Conservation (phyloP, 2,888 invertebrate genomes). For the Drosophila glabriapex region DNA sequence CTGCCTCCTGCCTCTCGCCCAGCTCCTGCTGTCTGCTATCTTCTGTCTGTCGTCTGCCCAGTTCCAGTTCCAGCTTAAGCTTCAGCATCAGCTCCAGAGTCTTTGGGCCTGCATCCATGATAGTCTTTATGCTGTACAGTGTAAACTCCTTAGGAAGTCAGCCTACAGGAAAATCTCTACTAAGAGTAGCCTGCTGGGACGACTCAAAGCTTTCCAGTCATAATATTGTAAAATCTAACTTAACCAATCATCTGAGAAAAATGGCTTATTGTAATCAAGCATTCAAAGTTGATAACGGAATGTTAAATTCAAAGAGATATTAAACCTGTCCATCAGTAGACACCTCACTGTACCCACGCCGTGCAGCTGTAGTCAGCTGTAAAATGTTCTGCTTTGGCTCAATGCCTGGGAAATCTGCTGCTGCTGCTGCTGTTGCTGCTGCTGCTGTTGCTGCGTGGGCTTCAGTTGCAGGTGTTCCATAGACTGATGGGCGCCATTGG, state of each 20-base stretch:
- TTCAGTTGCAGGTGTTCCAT: constrained; percentile 69
- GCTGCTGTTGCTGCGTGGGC: constrained; percentile 55
- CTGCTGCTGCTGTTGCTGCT: neutral
- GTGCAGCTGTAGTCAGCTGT: constrained; percentile 61
- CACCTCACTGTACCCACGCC: neutral
- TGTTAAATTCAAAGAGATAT: neutral
- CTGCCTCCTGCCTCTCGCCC: constrained; percentile 8
- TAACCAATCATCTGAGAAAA: too few relatives aligned
- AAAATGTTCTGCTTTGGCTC: constrained; percentile 39
- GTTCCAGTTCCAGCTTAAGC: neutral
- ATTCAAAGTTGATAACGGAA: neutral
- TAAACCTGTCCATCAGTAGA: neutral
- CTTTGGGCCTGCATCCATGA: constrained; percentile 18
- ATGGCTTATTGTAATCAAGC: too few relatives aligned
- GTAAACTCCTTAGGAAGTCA: neutral
- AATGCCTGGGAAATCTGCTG: constrained; percentile 47
- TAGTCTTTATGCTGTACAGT: constrained; percentile 6
- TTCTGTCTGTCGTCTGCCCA: constrained; percentile 2
- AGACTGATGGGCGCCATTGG: constrained; percentile 76
- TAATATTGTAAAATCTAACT: too few relatives aligned
- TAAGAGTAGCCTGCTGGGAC: neutral
- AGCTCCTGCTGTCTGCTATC: constrained; percentile 4
- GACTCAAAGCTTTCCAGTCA: neutral
- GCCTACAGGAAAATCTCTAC: neutral
- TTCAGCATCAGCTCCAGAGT: constrained; percentile 5